Percentiles rank a stretch among this genome's conserved stretches.
phyloP scores from a whole-genome alignment of 2,888 invertebrate species.

The Ectropis crepuscularia region DNA sequence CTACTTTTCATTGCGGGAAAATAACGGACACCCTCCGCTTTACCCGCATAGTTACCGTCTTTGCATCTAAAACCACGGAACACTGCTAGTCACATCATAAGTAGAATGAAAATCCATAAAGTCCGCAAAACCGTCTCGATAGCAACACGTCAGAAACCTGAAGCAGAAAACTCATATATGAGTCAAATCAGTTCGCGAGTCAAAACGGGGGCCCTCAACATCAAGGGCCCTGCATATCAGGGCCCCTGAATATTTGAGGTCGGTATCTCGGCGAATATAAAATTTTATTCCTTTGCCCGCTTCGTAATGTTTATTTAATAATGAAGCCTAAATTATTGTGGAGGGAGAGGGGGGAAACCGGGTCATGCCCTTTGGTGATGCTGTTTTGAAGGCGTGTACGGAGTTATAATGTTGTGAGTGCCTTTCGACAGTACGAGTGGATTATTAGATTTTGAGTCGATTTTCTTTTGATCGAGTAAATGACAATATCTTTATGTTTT shows the following conservation, averaged over 20 bases:
- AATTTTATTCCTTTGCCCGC: constrained; percentile 44
- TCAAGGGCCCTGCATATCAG: constrained; percentile 5
- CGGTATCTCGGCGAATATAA: constrained; percentile 45
- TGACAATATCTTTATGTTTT: too few relatives aligned
- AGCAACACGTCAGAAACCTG: constrained; percentile 5
- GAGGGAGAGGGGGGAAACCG: constrained; percentile 28
- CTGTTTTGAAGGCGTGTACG: constrained; percentile 2
- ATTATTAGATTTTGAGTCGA: too few relatives aligned
- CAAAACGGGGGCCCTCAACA: constrained; percentile 14
- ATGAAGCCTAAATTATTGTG: constrained; percentile 39
- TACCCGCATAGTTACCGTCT: too few relatives aligned
- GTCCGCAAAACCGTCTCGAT: too few relatives aligned
- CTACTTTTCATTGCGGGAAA: too few relatives aligned
- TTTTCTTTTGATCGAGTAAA: too few relatives aligned
- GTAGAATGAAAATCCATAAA: too few relatives aligned
- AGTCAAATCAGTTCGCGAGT: constrained; percentile 13
- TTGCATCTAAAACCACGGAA: too few relatives aligned
- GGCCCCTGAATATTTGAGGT: constrained; percentile 43
- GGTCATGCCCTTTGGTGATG: constrained; percentile 22
- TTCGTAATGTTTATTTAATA: constrained; percentile 45
- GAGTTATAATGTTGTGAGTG: too few relatives aligned
- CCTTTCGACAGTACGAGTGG: too few relatives aligned
- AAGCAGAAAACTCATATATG: constrained; percentile 17
- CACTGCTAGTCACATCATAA: too few relatives aligned
- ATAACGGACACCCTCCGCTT: too few relatives aligned